phyloP scores from a whole-genome alignment of 2,113 vertebrate species.

The Eulemur macaco region DNA sequence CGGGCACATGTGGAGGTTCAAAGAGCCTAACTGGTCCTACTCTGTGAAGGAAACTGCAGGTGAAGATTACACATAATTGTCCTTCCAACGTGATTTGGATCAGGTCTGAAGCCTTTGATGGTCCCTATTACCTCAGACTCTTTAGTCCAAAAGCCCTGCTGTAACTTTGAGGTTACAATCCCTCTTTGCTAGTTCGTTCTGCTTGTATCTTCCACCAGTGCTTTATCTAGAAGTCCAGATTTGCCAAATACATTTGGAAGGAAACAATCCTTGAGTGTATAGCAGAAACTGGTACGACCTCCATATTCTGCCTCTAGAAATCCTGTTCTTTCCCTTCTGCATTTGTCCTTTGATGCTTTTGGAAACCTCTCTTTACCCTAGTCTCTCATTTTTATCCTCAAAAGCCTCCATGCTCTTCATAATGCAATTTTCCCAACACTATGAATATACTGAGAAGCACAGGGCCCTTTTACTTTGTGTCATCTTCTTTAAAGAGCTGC shows the following conservation, averaged over 20 bases:
- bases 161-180: neutral
- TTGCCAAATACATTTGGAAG: neutral
- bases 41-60: neutral
- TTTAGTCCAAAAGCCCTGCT: neutral
- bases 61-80: neutral
- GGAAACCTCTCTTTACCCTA: neutral
- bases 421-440: neutral
- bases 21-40: neutral
- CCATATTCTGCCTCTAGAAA: neutral
- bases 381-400: neutral
- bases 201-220: neutral
- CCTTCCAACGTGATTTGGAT: neutral
- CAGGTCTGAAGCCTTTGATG: neutral
- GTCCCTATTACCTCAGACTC: too few relatives aligned
- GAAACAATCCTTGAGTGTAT: neutral
- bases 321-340: neutral
- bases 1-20: neutral
- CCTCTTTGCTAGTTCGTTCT: neutral
- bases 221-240: neutral
- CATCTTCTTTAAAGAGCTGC: neutral
- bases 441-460: neutral
- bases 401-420: neutral
- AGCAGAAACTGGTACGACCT: neutral
- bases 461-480: accelerated
- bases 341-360: neutral